Conservation (phyloP, 2,113 vertebrate genomes). For the Prunella fulvescens region DNA sequence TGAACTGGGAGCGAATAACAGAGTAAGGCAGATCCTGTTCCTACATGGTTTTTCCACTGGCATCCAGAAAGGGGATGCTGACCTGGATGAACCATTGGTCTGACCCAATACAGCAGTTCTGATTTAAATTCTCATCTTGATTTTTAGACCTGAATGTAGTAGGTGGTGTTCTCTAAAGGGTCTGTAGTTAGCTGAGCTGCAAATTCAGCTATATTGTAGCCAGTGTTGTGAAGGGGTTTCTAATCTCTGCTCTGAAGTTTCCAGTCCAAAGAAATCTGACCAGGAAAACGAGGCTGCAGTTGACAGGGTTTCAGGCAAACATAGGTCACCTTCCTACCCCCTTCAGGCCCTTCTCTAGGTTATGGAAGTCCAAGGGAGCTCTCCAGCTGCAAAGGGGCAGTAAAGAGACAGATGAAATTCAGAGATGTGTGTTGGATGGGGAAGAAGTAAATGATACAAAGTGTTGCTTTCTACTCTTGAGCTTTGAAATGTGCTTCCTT, state of each 20-base stretch:
- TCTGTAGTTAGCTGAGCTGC: not conserved
- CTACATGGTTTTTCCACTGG: not conserved
- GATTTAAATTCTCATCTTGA: not conserved
- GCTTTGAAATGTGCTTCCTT: not conserved
- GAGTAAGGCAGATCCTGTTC: not conserved
- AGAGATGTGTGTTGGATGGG: not conserved
- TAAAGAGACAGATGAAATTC: not conserved
- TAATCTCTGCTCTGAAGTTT: not conserved
- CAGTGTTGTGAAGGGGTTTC: not conserved
- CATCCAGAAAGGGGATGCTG: not conserved
- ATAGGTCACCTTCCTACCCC: not conserved
- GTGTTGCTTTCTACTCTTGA: not conserved
- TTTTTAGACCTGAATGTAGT: not conserved
- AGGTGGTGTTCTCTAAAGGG: not conserved
- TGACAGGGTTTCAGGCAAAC: not conserved
- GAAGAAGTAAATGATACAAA: not conserved
- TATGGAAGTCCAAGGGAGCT: not conserved
- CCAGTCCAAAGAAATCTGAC: not conserved
- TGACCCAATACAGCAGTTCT: not conserved
- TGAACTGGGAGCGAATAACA: not conserved
- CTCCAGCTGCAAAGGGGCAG: not conserved
- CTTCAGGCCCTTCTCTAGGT: not conserved
- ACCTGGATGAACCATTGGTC: not conserved
- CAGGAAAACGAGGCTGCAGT: not conserved
- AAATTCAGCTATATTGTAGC: not conserved